Conservation (phyloP, 2,888 invertebrate species). For the Caenorhabditis parvicauda region DNA sequence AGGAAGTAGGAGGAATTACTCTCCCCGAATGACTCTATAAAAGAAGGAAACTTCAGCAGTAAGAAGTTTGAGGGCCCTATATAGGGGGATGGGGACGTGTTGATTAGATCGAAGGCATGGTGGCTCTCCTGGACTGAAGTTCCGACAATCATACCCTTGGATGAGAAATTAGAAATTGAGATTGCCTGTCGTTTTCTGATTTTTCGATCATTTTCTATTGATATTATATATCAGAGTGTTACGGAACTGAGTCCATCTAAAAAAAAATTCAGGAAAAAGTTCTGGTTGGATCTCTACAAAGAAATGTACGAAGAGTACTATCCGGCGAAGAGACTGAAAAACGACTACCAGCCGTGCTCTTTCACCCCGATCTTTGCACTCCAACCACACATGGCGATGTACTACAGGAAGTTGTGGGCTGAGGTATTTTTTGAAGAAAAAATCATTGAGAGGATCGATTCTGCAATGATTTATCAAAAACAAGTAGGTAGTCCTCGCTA, state of each 20-base stretch:
- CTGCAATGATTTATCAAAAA: not conserved
- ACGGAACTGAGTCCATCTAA: not conserved
- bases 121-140: too few relatives aligned
- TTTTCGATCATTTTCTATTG: too few relatives aligned
- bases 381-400: constrained; percentile 66
- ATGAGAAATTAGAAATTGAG: too few relatives aligned
- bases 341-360: constrained; percentile 82
- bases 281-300: constrained; percentile 80
- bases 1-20: too few relatives aligned
- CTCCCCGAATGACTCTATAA: too few relatives aligned
- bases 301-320: constrained; percentile 80
- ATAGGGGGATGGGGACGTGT: too few relatives aligned
- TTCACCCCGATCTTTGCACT: constrained; percentile 77
- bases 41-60: too few relatives aligned
- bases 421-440: too few relatives aligned
- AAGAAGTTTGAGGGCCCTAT: too few relatives aligned
- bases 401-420: constrained; percentile 57
- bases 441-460: not conserved
- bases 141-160: too few relatives aligned
- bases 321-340: constrained; percentile 72
- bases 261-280: constrained; percentile 68
- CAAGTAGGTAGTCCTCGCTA: too few relatives aligned
- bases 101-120: too few relatives aligned
- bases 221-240: not conserved
- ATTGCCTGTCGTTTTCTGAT: not conserved